Percentiles rank a stretch among this genome's conserved stretches.
Evolutionary conservation across 2,797 vertebrate genomes (phyloP).

Genomic region (Phalloptychus januarius): DNA sequence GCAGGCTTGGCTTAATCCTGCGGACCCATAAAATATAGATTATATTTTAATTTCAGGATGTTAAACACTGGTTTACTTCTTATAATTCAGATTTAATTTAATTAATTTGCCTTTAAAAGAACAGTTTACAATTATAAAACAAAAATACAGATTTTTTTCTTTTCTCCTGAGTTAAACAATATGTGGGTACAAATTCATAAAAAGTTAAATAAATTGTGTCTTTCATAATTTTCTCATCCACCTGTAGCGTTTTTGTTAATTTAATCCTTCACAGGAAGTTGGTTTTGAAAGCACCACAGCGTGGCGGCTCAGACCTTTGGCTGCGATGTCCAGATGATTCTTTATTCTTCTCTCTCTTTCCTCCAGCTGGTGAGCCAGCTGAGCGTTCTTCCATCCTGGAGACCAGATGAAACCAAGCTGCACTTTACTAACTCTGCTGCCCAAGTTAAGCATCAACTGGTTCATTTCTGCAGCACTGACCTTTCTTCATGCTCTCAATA

Average conservation of each 20-base stretch:
- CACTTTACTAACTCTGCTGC: background rate
- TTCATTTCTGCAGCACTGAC: constrained; percentile 52
- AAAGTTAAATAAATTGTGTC: background rate
- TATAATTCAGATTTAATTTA: background rate
- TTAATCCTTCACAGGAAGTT: background rate
- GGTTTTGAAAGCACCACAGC: accelerated
- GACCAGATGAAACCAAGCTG: constrained; percentile 12
- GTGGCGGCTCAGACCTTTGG: constrained; percentile 78
- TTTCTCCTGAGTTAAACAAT: background rate
- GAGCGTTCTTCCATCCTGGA: constrained; percentile 88
- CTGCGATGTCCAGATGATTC: constrained; percentile 85
- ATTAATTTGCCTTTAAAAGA: background rate
- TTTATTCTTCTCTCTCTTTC: constrained; percentile 86
- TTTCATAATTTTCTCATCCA: background rate
- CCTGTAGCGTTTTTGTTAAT: background rate
- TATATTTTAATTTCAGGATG: background rate
- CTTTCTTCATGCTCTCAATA: constrained; percentile 80
- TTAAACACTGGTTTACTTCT: background rate
- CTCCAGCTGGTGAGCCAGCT: constrained; percentile 81
- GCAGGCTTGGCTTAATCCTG: background rate
- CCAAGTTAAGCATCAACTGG: background rate
- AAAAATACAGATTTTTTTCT: background rate
- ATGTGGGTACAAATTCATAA: background rate
- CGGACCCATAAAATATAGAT: background rate
- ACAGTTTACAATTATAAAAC: background rate